Base-by-base conservation (phyloP, 2,888 invertebrate genomes). In the Dolomedes plantarius region DNA sequence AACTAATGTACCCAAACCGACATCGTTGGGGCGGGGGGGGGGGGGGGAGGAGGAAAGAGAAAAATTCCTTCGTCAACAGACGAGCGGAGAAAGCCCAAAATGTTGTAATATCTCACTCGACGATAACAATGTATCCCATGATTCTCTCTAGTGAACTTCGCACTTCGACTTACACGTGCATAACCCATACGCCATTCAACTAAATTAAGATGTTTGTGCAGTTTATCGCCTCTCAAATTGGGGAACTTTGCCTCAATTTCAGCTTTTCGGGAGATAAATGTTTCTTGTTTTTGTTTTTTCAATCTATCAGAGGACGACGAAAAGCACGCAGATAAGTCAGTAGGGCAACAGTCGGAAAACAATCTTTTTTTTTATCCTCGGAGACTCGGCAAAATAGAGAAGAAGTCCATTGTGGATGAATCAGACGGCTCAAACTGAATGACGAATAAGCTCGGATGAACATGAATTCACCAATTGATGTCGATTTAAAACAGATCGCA, bases 91-190 rank as follows among this genome's bases (percentile, higher is more conserved):
- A 62, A 16, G 7, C 62, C 16, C 28, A 7, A 27, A 27, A 62
- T 6, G 6, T n/a, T n/a, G n/a, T n/a, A n/a, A 23, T 28, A 62
- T 62, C 62, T 19, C 9, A n/a, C 6, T 50, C 9, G 28, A 19
- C 16, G 56, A 56, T 56, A 19, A 56, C 23, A 56, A 19, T 56
- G 23, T 28, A 62, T 62, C 7, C 27, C n/a, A 28, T 28, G 16
- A 46, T 69, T 9, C 19, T 68, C 23, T 76, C 41, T 11, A 67
- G 41, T 67, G 29, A 41, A 75, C 67, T 75, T 46, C n/a, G 68
- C 29, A 46, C 68, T 16, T 68, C 46, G 76, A 32, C 50, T n/a
- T 13, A 46, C 77, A 39, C 77, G 77, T 77, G 77, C 32, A 36
- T 32, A 69, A 77, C 36, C 77, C 56, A 56, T 3, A 23, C 23